Evolutionary conservation across 2,888 invertebrate genomes (phyloP).

Genomic region (Acholoe squamosa): DNA sequence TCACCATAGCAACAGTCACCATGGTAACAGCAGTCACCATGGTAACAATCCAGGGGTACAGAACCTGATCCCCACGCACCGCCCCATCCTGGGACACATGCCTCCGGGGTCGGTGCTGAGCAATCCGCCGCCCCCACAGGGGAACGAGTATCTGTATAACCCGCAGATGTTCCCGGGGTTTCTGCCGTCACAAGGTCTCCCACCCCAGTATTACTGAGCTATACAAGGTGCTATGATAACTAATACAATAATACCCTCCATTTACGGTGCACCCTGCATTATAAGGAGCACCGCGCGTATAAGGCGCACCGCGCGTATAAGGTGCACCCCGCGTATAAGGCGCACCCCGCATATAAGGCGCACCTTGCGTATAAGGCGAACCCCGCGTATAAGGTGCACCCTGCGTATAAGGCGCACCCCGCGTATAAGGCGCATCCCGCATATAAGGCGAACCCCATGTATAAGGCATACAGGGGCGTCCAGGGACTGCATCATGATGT

Average conservation of each 20-base stretch:
- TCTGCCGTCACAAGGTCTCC: neutral
- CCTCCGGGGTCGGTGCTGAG: neutral
- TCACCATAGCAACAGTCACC: neutral
- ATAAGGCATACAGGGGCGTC: too few relatives aligned
- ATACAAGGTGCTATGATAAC: neutral
- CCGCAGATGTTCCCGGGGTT: neutral
- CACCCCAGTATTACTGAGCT: conserved; percentile 2
- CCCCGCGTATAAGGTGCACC: too few relatives aligned
- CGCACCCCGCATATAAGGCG: too few relatives aligned
- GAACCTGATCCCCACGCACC: conserved; percentile 3
- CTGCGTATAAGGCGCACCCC: too few relatives aligned
- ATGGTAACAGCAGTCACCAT: neutral
- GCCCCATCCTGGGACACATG: neutral
- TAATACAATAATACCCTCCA: neutral
- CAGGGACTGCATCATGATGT: too few relatives aligned
- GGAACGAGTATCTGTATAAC: conserved; percentile 19
- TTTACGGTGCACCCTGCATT: too few relatives aligned
- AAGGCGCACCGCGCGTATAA: too few relatives aligned
- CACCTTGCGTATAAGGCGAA: too few relatives aligned
- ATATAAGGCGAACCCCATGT: too few relatives aligned
- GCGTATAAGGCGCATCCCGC: too few relatives aligned
- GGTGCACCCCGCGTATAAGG: too few relatives aligned
- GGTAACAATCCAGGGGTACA: neutral
- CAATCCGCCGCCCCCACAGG: neutral
- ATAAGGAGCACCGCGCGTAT: too few relatives aligned